Evolutionary conservation across 2,888 invertebrate genomes (phyloP).

Genomic region (Hymenopus coronatus): DNA sequence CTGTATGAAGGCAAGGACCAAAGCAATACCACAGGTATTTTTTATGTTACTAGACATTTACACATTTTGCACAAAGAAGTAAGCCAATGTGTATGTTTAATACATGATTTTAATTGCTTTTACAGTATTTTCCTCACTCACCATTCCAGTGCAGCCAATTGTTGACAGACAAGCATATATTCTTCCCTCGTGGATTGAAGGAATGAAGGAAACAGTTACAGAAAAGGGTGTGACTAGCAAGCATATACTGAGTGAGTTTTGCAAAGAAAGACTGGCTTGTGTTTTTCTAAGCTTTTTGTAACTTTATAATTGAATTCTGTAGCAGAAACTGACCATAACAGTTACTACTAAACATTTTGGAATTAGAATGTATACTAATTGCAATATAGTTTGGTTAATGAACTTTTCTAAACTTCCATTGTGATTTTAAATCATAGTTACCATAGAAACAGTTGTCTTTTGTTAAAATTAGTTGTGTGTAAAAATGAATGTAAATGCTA

Average conservation of each 20-base stretch:
- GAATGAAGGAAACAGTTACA: slow-evolving; percentile 84
- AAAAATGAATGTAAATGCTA: too few species aligned
- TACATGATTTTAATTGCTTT: slow-evolving; percentile 21
- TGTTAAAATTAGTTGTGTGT: too few species aligned
- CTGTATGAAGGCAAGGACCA: slow-evolving; percentile 90
- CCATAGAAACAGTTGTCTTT: too few species aligned
- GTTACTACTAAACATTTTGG: too few species aligned
- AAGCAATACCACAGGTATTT: slow-evolving; percentile 65
- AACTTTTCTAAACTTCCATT: too few species aligned
- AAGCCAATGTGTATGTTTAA: not conserved
- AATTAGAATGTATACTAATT: too few species aligned
- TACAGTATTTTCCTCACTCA: slow-evolving; percentile 80
- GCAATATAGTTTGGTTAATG: too few species aligned
- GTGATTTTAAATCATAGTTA: too few species aligned
- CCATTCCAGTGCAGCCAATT: slow-evolving; percentile 68
- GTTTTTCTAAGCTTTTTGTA: too few species aligned
- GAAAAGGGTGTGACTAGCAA: slow-evolving; percentile 89
- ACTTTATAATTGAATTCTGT: too few species aligned
- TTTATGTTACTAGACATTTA: not conserved
- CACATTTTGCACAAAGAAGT: not conserved
- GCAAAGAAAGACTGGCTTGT: too few species aligned
- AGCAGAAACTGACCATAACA: too few species aligned
- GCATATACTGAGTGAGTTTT: slow-evolving; percentile 69
- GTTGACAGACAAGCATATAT: slow-evolving; percentile 86
- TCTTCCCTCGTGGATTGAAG: slow-evolving; percentile 72